Conservation (phyloP, 2,888 invertebrate species). For the Mycalesis mineus region DNA sequence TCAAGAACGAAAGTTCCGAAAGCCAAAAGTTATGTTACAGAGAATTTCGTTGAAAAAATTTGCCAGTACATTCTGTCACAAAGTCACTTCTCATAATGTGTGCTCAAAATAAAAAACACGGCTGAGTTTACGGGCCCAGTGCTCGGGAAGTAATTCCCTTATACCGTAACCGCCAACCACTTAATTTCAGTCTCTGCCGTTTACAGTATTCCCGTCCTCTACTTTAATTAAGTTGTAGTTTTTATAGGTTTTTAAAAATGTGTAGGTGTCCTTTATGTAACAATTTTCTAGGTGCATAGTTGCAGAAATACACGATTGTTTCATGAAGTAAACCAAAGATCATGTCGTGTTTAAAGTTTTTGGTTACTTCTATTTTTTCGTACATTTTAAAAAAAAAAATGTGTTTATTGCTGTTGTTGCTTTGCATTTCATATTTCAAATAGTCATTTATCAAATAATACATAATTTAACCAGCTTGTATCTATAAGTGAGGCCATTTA, state of each 20-base stretch:
- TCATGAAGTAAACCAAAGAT: no score
- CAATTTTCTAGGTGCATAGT: no score
- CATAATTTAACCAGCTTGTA: no score
- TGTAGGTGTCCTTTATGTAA: no score
- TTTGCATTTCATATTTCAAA: no score
- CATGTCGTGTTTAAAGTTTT: no score
- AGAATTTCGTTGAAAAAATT: not conserved
- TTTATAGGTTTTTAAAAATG: not conserved
- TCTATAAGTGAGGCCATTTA: no score
- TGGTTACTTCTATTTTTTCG: no score
- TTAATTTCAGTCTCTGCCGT: conserved; percentile 11
- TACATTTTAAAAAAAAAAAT: no score
- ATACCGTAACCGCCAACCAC: conserved; percentile 11
- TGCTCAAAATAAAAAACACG: conserved; percentile 12
- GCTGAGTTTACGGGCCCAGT: conserved; percentile 12
- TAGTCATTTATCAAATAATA: no score
- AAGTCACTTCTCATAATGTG: not conserved
- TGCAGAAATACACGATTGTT: no score
- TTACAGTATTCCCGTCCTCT: conserved; percentile 2
- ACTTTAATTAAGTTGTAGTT: conserved; percentile 11
- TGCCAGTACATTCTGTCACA: not conserved
- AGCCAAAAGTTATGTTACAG: not conserved
- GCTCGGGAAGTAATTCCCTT: conserved; percentile 11
- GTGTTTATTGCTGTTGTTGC: no score
- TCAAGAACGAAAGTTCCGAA: not conserved